Percentiles rank a stretch among this genome's conserved stretches.
Evolutionary conservation across 2,888 invertebrate species (phyloP).

Genomic region (Volucella zonaria): DNA sequence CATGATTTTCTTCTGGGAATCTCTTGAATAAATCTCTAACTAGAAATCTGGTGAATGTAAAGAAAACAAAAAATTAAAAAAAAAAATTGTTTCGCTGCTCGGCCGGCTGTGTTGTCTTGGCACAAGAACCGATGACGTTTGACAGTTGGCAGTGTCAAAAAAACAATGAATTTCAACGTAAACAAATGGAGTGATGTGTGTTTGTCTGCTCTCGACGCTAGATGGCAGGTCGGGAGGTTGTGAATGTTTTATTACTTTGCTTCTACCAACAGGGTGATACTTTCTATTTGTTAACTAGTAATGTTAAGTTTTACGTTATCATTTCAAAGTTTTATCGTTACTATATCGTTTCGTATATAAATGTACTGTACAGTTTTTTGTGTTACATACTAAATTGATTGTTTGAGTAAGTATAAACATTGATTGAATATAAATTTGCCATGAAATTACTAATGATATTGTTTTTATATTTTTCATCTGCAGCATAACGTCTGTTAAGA

Average conservation of each 20-base stretch:
- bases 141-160: background rate
- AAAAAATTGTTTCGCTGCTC: conserved; percentile 24
- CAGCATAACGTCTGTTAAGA: conserved; percentile 4
- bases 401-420: conserved; percentile 22
- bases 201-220: background rate
- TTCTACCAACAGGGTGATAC: conserved; percentile 17
- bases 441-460: conserved; percentile 13
- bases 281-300: background rate
- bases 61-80: conserved; percentile 28
- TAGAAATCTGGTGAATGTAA: conserved; percentile 29
- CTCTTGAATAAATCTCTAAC: conserved; percentile 5
- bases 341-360: background rate
- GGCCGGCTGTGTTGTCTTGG: conserved; percentile 26
- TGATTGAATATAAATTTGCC: background rate
- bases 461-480: background rate
- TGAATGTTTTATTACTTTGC: too few species aligned
- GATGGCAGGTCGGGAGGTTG: conserved; percentile 13
- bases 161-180: conserved; percentile 49
- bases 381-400: background rate
- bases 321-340: background rate
- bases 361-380: background rate
- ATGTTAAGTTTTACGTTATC: background rate
- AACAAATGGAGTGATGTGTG: conserved; percentile 37
- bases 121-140: conserved; percentile 1
- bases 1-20: conserved; percentile 8